Conservation (phyloP, 2,113 vertebrate species). For the Colossoma macropomum region DNA sequence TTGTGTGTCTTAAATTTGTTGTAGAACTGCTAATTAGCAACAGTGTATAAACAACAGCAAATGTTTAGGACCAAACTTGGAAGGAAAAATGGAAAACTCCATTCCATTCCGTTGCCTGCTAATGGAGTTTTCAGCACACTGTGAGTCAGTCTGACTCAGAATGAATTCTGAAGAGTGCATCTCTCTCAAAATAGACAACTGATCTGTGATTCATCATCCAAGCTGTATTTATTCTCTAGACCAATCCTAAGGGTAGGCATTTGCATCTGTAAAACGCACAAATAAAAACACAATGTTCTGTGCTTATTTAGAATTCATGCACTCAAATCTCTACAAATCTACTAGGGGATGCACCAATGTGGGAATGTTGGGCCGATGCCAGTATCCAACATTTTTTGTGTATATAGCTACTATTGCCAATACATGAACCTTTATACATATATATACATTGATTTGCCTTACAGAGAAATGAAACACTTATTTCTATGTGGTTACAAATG, state of each 20-base stretch:
- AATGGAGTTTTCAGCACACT: neutral
- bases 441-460: no score
- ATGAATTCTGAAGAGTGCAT: neutral
- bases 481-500: neutral
- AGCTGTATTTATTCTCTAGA: conserved; percentile 14
- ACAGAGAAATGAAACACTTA: neutral
- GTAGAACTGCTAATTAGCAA: neutral
- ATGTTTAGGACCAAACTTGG: neutral
- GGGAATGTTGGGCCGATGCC: no score
- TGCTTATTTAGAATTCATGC: neutral
- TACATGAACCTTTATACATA: no score
- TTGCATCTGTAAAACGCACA: conserved; percentile 11
- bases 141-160: conserved; percentile 16
- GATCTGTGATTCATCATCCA: conserved; percentile 28
- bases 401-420: no score
- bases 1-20: neutral
- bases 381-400: no score
- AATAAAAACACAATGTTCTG: neutral
- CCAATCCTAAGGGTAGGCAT: neutral
- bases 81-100: neutral
- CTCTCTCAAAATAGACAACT: conserved; percentile 13
- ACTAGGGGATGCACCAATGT: no score
- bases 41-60: neutral
- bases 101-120: conserved; percentile 10
- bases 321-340: neutral